Conservation (phyloP, 2,888 invertebrate genomes). For the Cremastobaeus sp. region DNA sequence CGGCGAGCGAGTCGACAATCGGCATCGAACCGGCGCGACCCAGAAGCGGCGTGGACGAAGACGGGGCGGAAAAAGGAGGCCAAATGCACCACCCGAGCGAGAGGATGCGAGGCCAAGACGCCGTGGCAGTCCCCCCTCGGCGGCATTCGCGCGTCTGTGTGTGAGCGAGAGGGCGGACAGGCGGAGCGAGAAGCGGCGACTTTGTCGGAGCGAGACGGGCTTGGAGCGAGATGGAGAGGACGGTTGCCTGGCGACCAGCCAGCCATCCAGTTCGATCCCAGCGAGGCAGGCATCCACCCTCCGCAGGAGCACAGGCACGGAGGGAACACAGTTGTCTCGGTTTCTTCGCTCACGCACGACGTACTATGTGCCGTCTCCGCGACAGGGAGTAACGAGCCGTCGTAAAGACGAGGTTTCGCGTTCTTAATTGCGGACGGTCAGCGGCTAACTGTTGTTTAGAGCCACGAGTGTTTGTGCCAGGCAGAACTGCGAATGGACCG, state of each 20-base stretch:
- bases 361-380: constrained; percentile 13
- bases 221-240: constrained; percentile 65
- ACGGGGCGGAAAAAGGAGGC: constrained; percentile 33
- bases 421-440: too few relatives aligned
- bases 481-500: too few relatives aligned
- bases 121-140: background rate
- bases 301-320: constrained; percentile 63
- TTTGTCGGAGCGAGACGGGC: constrained; percentile 40
- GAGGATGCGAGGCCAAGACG: constrained; percentile 12
- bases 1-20: too few relatives aligned
- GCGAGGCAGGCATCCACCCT: constrained; percentile 70
- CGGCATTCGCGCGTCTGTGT: constrained; percentile 9
- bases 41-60: constrained; percentile 16
- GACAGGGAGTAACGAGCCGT: constrained; percentile 6
- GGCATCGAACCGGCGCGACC: too few relatives aligned
- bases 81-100: constrained; percentile 23
- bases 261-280: constrained; percentile 78
- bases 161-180: constrained; percentile 59
- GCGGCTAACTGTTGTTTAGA: too few relatives aligned
- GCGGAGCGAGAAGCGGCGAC: constrained; percentile 41
- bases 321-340: constrained; percentile 53
- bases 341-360: constrained; percentile 62
- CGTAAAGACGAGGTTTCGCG: background rate
- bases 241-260: constrained; percentile 76
- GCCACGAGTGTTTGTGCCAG: too few relatives aligned